Evolutionary conservation across 1,140 invertebrate species (phyloP).

Genomic region (Drosophila carrolli): DNA sequence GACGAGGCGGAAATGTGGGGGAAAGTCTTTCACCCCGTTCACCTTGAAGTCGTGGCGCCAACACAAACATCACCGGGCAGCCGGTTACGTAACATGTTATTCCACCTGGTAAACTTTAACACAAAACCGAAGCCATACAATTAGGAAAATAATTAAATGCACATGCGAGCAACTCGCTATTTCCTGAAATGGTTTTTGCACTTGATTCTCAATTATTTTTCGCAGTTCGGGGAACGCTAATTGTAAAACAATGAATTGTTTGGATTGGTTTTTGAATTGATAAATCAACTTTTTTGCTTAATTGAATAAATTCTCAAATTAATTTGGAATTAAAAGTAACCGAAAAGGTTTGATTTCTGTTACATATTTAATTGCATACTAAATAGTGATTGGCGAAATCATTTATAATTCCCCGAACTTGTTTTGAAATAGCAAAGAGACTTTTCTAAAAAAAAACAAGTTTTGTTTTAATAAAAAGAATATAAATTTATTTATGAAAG

Average conservation of each 20-base stretch:
- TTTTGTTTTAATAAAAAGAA: no score
- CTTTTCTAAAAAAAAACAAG: no score
- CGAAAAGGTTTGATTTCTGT: no score
- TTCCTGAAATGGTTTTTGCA: constrained; percentile 6
- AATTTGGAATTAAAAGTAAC: no score
- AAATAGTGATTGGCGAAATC: no score
- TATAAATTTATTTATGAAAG: no score
- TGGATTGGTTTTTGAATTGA: no score
- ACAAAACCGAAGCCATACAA: not conserved
- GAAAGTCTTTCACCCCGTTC: constrained; percentile 2
- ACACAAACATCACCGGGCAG: constrained; percentile 2
- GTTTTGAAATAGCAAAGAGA: no score
- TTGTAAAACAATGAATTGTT: not conserved
- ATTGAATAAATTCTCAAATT: no score
- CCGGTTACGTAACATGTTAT: not conserved
- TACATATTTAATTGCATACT: no score
- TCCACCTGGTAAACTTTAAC: constrained; percentile 7
- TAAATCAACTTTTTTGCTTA: no score
- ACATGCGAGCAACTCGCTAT: constrained; percentile 5
- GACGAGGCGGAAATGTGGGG: constrained; percentile 3
- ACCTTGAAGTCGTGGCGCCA: constrained; percentile 10
- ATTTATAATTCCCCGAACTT: no score
- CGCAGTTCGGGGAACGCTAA: constrained; percentile 4
- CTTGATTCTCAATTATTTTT: constrained; percentile 20
- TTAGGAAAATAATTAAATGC: constrained; percentile 5